Percentiles rank a stretch among this genome's conserved stretches.
phyloP scores from a whole-genome alignment of 2,113 vertebrate genomes.

The Daboia siamensis region DNA sequence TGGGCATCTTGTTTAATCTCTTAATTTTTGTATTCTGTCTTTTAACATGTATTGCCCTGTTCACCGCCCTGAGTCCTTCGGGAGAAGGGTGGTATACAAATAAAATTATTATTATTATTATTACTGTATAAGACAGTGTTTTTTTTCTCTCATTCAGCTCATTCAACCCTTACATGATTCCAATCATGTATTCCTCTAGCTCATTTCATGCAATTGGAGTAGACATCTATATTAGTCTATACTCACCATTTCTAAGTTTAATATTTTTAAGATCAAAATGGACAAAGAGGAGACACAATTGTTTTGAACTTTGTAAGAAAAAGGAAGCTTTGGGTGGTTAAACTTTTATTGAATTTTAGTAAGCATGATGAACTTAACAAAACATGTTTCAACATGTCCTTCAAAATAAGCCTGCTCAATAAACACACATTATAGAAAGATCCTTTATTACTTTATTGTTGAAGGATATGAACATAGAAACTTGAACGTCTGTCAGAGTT shows the following conservation, averaged over 20 bases:
- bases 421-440: neutral
- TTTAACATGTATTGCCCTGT: too few relatives aligned
- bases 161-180: neutral
- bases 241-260: neutral
- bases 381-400: neutral
- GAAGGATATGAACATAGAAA: neutral
- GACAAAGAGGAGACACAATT: neutral
- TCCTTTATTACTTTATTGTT: neutral
- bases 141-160: neutral
- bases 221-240: neutral
- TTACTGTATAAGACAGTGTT: neutral
- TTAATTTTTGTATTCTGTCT: too few relatives aligned
- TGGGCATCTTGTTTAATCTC: too few relatives aligned
- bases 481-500: neutral
- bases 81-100: too few relatives aligned
- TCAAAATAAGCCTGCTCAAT: neutral
- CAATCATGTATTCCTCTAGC: neutral
- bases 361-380: neutral
- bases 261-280: neutral
- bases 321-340: neutral
- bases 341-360: neutral
- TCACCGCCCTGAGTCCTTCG: too few relatives aligned
- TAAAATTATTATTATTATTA: too few relatives aligned
- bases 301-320: neutral
- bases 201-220: neutral